Evolutionary conservation across 2,888 invertebrate species (phyloP), one percentile per base, ranked within the genome.

Genomic region (Mechanitis messenoides): DNA sequence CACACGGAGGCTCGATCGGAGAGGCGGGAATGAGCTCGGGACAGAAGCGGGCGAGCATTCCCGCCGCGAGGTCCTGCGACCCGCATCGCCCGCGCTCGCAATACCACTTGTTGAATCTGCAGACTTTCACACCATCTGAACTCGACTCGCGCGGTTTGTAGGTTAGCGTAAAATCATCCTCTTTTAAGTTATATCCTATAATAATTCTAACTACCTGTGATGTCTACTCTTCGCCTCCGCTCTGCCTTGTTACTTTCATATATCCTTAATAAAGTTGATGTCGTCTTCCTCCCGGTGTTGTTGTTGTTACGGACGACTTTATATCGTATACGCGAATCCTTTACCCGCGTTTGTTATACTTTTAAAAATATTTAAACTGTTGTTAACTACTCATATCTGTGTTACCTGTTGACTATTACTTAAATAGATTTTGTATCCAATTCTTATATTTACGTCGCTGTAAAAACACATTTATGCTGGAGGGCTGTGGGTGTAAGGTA

Each of bases 351-450:
- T 77, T 85, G 87, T 87, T 87, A 81, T 81, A 86, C 84, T 84
- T 87, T 87, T 87, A 81, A 79, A 85, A 78, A 85, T 84, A 81
- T 88, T 85, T 87, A 84, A 78, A 83, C 86, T 85, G 84, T 87
- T 88, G 84, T 85, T 85, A 70, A 79, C 81, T 79, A 85, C 85
- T 87, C 83, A 74, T 79, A 86, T 83, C 87, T 87, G 87, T 88
- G 87, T 88, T 89, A 89, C 80, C 84, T 87, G 88, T 89, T 89
- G 81, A 86, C 85, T 88, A 86, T 81, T 85, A 78, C 83, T 81
- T 84, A 79, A 74, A 72, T 78, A 73, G 72, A 80, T 79, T 82
- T 79, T 81, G 75, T 82, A 84, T 77, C 74, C 75, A 72, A 74
- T 78, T 75, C 74, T 76, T 80, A 80, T 76, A 76, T 80, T 62